Evolutionary conservation across 2,113 vertebrate species (phyloP).

Genomic region (Kryptolebias marmoratus): DNA sequence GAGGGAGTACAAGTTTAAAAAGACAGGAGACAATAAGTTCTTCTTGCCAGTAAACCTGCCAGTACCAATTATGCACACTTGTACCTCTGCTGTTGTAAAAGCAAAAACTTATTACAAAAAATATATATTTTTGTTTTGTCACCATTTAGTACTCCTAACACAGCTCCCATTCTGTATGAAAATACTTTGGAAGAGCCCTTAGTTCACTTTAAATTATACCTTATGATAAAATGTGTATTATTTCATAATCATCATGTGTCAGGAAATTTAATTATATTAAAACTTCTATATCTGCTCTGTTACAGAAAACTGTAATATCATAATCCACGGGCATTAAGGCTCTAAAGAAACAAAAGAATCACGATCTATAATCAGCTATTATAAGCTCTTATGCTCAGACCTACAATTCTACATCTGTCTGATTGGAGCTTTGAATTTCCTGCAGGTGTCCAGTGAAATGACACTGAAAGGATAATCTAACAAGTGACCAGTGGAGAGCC

Average conservation of each 20-base stretch:
- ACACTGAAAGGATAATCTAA: slow-evolving; percentile 15
- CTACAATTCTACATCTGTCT: slow-evolving; percentile 55
- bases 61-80: too few relatives aligned
- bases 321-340: neutral
- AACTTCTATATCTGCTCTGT: neutral
- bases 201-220: too few relatives aligned
- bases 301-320: neutral
- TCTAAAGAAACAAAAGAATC: slow-evolving; percentile 13
- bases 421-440: slow-evolving; percentile 54
- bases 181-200: too few relatives aligned
- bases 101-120: too few relatives aligned
- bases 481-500: slow-evolving; percentile 39
- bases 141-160: too few relatives aligned
- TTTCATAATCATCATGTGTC: neutral
- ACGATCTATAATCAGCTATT: slow-evolving; percentile 34
- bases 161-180: neutral
- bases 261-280: neutral
- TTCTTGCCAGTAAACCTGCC: too few relatives aligned
- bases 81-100: too few relatives aligned
- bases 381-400: slow-evolving; percentile 31
- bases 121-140: too few relatives aligned
- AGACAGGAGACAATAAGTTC: too few relatives aligned
- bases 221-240: too few relatives aligned
- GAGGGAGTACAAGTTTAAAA: slow-evolving; percentile 12
- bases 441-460: slow-evolving; percentile 28